Evolutionary conservation across 1,140 invertebrate genomes (phyloP).

Genomic region (Dendrolimus kikuchii): DNA sequence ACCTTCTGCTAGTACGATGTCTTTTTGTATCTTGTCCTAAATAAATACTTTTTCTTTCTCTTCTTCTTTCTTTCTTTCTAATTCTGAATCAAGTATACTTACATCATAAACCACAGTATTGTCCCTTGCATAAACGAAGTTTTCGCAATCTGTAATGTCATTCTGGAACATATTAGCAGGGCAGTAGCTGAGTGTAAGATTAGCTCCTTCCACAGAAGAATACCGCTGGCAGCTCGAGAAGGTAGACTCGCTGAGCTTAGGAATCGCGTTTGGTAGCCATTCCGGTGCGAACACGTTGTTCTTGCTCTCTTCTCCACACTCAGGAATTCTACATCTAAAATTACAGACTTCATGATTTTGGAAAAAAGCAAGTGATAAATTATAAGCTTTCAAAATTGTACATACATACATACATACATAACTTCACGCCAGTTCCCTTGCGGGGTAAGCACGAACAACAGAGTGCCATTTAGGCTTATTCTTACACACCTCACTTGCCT

Average conservation of each 20-base stretch:
- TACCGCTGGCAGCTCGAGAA: constrained; percentile 42
- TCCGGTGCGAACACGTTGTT: constrained; percentile 23
- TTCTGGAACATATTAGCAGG: constrained; percentile 33
- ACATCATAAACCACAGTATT: constrained; percentile 62
- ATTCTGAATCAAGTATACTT: constrained; percentile 6
- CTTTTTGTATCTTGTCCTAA: no score
- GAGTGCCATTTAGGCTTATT: no score
- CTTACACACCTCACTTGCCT: no score
- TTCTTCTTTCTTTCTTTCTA: no score
- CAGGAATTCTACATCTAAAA: constrained; percentile 46
- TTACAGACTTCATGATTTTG: no score
- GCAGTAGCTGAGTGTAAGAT: constrained; percentile 34
- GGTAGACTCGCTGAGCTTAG: constrained; percentile 18
- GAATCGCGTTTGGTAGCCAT: constrained; percentile 52
- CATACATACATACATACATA: no score
- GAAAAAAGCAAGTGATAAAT: no score
- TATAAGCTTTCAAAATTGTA: no score
- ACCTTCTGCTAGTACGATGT: no score
- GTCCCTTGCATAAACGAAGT: constrained; percentile 43
- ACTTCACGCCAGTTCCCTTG: no score
- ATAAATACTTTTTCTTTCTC: no score
- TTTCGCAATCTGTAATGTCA: constrained; percentile 31
- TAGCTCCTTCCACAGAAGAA: constrained; percentile 9
- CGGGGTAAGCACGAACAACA: no score
- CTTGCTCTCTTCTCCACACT: constrained; percentile 42